A percentile compares a stretch with the other conserved stretches of the same genome.
Conservation (phyloP, 2,888 invertebrate genomes). For the Branchipolynoe longqiensis region DNA sequence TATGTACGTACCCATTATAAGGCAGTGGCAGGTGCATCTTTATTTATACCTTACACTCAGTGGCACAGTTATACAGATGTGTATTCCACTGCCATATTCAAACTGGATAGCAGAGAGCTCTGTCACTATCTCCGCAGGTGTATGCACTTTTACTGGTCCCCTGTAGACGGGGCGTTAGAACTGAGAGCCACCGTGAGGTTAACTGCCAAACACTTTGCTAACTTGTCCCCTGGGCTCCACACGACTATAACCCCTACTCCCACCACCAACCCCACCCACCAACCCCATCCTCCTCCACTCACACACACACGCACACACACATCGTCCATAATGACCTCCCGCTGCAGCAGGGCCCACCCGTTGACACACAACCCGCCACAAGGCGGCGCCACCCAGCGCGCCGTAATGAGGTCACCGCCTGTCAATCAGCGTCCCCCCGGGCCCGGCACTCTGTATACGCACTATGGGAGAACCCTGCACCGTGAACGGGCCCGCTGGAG, state of each 20-base stretch:
- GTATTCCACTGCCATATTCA: no score
- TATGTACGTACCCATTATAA: no score
- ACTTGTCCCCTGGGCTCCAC: slow-evolving; percentile 9
- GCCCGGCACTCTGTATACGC: neutral
- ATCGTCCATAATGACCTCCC: no score
- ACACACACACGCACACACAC: no score
- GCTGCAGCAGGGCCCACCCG: neutral
- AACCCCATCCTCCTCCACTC: neutral
- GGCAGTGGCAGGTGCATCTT: no score
- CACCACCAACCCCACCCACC: no score
- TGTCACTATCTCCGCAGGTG: no score
- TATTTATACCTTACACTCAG: no score
- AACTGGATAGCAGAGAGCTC: no score
- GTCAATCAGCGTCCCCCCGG: slow-evolving; percentile 23
- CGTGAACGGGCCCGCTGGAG: no score
- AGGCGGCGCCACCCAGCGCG: neutral
- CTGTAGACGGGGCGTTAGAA: neutral
- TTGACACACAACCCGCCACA: slow-evolving; percentile 8
- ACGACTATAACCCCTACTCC: slow-evolving; percentile 1
- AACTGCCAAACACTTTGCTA: slow-evolving; percentile 14
- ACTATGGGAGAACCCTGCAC: neutral
- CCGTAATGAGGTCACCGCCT: slow-evolving; percentile 29
- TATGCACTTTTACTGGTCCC: neutral
- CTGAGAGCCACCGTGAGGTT: slow-evolving; percentile 2
- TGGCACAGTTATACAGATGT: no score